A percentile compares a stretch with the other conserved stretches of the same genome.
These are phyloP conservation scores for Phoebastria nigripes DNA, from an alignment of 2,797 vertebrate genomes.

Conservation along the genomic window DNA sequence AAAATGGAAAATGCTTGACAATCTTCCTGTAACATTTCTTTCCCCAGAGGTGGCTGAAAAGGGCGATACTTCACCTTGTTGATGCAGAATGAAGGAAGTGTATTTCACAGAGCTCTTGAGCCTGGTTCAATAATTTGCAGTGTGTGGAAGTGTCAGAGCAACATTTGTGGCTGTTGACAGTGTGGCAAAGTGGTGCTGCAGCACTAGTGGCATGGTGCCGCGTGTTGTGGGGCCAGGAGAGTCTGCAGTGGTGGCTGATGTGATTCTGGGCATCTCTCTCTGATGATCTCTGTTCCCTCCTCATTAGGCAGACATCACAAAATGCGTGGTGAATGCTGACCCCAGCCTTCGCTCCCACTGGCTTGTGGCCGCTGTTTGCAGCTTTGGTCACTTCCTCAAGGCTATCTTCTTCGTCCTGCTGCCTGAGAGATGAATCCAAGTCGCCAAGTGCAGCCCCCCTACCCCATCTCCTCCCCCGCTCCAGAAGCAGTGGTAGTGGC, in stretches of 20 bases:
- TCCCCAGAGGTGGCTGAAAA: not conserved
- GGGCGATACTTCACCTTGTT: not conserved
- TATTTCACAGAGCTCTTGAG: not conserved
- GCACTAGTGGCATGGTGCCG: rapidly evolving
- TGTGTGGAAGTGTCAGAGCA: not conserved
- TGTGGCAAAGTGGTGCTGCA: not conserved
- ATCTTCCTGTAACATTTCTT: not conserved
- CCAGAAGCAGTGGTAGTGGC: not conserved
- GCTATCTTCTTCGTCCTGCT: conserved; percentile 86
- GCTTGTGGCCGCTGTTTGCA: conserved; percentile 83
- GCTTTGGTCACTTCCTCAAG: conserved; percentile 91
- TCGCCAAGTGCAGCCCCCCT: not conserved
- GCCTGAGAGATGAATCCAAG: conserved; percentile 85
- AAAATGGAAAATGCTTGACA: not conserved
- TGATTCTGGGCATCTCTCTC: not conserved
- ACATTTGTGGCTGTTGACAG: not conserved
- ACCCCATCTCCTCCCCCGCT: conserved; percentile 18
- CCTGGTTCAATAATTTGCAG: not conserved
- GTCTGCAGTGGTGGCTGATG: rapidly evolving
- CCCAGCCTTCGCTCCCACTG: conserved; percentile 89
- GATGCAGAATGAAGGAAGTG: not conserved
- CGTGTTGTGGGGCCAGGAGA: not conserved
- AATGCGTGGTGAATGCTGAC: conserved; percentile 91
- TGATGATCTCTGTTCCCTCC: not conserved
- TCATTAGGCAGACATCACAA: conserved; percentile 84